Base-by-base conservation (phyloP, 2,113 vertebrate genomes). In the Gymnorhina tibicen region DNA sequence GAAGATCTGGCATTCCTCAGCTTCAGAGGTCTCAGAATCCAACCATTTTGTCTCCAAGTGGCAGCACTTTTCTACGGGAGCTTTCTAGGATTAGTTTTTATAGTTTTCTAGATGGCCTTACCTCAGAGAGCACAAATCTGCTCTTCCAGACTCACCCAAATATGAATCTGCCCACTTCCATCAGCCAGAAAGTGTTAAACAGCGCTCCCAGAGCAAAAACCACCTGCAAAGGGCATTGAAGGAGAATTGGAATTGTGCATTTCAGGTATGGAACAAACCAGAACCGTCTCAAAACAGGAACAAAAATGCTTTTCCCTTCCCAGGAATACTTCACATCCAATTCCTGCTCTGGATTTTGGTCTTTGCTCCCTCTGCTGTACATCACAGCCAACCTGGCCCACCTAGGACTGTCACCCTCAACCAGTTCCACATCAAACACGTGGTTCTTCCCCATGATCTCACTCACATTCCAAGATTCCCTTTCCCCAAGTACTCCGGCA, bases 151-250 rank as follows among this genome's bases (percentile, higher is more conserved):
- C 98, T 99, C 97, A 99, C 99, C 99, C 99, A 97, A 99, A 99
- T 24, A 99, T 83, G 97, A 99, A 99, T 10, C 99, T 98, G 73
- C 99, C 99, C 68, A 90, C 24, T 83, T 99, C 98, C 99, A 99
- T 99, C 91, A 99, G 95, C 99, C 99, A 99, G 97, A 99, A 99
- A 3, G 88, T 89, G 66, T 99, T 98, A 7, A 98, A 52, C 28
- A 99, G 89, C 6, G 99, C 99, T 89, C 99, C 99, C 76, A 98
- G 33, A 11, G 99, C 99, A 98, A 99, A 99, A 72, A 99, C 78
- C 5, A 99, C 98, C 99, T 99, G 85, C 10, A 96, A 24, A 26
- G 0, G 47, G 72, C 35, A 69, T 22, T 6, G 3, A 70, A 19
- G 49, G 69, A 6, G 32, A 35, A 35, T 2, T 0, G 2, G 0